Conservation (phyloP, 2,797 vertebrate genomes). For the Potorous gilbertii region DNA sequence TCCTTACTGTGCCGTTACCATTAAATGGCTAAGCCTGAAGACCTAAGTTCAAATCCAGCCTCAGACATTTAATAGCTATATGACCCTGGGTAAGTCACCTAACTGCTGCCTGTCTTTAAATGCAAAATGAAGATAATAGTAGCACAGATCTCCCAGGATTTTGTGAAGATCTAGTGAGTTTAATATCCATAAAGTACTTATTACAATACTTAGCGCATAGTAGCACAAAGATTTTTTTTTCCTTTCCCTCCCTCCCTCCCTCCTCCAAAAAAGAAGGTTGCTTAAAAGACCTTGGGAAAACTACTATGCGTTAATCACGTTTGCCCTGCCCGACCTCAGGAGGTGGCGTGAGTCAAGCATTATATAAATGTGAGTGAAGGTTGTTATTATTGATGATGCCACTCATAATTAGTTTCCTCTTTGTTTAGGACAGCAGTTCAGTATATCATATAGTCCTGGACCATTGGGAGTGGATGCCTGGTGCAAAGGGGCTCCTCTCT, state of each 20-base stretch:
- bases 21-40: neutral
- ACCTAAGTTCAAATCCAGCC: neutral
- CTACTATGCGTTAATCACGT: neutral
- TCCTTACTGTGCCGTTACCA: neutral
- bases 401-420: neutral
- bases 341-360: neutral
- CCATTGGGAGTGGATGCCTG: neutral
- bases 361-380: neutral
- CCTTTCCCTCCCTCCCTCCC: neutral
- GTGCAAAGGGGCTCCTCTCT: neutral
- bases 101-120: neutral
- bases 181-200: neutral
- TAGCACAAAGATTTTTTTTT: neutral
- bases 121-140: neutral
- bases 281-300: neutral
- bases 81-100: neutral
- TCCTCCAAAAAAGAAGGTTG: neutral
- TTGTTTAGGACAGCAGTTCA: neutral
- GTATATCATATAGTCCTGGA: neutral
- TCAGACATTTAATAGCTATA: neutral
- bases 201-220: neutral
- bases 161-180: neutral
- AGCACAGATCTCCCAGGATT: neutral
- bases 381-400: neutral
- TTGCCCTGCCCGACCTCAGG: neutral